phyloP scores from a whole-genome alignment of 23 tunicate genomes.

The Ascidia mentula region DNA sequence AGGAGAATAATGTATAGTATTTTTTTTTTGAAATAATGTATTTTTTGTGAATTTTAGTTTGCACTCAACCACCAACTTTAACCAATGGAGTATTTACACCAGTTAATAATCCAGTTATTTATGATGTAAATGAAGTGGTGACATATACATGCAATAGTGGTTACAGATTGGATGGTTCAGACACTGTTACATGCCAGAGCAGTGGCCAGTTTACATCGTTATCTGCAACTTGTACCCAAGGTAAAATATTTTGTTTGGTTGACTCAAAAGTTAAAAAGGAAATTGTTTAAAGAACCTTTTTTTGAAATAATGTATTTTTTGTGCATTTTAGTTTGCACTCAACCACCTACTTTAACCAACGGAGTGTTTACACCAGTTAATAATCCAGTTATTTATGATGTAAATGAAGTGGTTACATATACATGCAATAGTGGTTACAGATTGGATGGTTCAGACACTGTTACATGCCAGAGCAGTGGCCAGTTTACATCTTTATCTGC shows the following conservation, averaged over 20 bases:
- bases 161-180: constrained; percentile 14
- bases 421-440: constrained; percentile 25
- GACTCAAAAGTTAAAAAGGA: too few relatives aligned
- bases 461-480: constrained; percentile 11
- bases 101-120: not conserved
- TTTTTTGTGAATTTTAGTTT: not conserved
- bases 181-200: constrained; percentile 13
- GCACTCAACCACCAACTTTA: constrained; percentile 14
- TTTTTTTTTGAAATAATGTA: too few relatives aligned
- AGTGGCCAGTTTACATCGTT: constrained; percentile 8
- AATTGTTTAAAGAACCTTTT: not conserved
- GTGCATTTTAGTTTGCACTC: not conserved
- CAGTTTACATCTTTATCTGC: constrained; percentile 11
- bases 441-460: constrained; percentile 13
- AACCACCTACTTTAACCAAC: constrained; percentile 16
- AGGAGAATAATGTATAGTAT: not conserved
- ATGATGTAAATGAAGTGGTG: constrained; percentile 14
- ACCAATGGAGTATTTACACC: constrained; percentile 14
- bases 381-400: constrained; percentile 6
- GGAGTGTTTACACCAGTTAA: constrained; percentile 3
- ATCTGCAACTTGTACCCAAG: constrained; percentile 21
- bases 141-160: constrained; percentile 30
- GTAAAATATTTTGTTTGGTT: too few relatives aligned
- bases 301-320: not conserved
- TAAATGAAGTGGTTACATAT: constrained; percentile 14